Percentiles rank a stretch among this genome's conserved stretches.
These are phyloP conservation scores for Drosophila ambigua DNA, from an alignment of 1,140 invertebrate genomes.

Conservation along the genomic window DNA sequence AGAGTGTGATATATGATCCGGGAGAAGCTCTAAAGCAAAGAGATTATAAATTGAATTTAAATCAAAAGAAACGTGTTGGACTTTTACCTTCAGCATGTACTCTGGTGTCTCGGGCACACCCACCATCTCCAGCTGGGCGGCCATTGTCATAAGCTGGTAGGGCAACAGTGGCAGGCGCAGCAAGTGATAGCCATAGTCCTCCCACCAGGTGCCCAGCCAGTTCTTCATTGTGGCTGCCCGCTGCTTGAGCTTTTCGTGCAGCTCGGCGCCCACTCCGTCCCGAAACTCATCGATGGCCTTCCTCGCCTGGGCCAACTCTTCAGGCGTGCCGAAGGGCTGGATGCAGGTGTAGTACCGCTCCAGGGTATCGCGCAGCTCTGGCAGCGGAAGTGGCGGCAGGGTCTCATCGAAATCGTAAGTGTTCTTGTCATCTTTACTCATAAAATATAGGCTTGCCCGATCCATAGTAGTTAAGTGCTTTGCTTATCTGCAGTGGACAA, in stretches of 20 bases:
- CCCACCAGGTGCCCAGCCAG: constrained; percentile 88
- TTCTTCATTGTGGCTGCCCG: constrained; percentile 84
- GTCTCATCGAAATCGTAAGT: constrained; percentile 81
- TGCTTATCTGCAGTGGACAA: constrained; percentile 17
- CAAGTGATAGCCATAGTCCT: constrained; percentile 89
- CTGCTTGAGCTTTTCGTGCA: constrained; percentile 88
- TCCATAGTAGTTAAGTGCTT: constrained; percentile 52
- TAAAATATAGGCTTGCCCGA: constrained; percentile 71
- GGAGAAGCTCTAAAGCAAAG: constrained; percentile 59
- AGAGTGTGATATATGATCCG: constrained; percentile 71
- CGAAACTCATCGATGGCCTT: constrained; percentile 86
- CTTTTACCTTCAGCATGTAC: constrained; percentile 67
- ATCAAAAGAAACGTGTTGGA: background rate
- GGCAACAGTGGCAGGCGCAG: constrained; percentile 87
- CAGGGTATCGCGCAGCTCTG: constrained; percentile 87
- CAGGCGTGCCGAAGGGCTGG: constrained; percentile 85
- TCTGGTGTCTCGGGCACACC: constrained; percentile 66
- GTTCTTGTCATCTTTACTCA: constrained; percentile 63
- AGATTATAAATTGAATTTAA: background rate
- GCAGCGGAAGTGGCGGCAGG: constrained; percentile 88
- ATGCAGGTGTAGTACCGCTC: constrained; percentile 87
- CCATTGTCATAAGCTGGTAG: constrained; percentile 81
- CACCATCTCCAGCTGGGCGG: constrained; percentile 59
- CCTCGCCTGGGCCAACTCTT: constrained; percentile 85
- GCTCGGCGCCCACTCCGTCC: constrained; percentile 84